Conservation (phyloP, 2,797 vertebrate genomes). For the Moxostoma hubbsi region DNA sequence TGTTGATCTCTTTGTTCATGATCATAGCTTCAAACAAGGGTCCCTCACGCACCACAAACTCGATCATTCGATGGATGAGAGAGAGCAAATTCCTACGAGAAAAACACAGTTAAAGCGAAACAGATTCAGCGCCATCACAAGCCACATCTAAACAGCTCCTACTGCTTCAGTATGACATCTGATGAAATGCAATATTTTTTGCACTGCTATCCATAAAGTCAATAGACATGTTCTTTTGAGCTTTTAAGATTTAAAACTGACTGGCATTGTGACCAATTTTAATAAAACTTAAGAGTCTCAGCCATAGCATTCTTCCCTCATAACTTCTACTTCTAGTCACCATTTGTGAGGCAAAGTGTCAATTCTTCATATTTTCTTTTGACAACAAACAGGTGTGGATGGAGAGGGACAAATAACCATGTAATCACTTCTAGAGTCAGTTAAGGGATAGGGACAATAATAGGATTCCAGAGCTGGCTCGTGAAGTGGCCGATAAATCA, state of each 20-base stretch:
- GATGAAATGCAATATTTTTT: conserved; percentile 38
- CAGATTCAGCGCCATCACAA: conserved; percentile 87
- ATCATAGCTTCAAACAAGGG: conserved; percentile 99
- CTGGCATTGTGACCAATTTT: conserved; percentile 46
- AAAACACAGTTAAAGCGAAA: conserved; percentile 99
- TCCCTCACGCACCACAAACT: conserved; percentile 99
- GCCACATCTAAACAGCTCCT: conserved; percentile 27
- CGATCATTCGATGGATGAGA: conserved; percentile 99
- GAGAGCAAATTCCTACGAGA: conserved; percentile 99
- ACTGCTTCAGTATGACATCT: conserved; percentile 23
- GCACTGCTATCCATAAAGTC: conserved; percentile 26
- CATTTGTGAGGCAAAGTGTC: conserved; percentile 42
- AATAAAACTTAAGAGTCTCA: conserved; percentile 38
- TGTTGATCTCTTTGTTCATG: conserved; percentile 99
- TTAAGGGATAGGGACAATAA: conserved; percentile 36
- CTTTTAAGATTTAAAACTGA: conserved; percentile 62
- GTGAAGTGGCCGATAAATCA: conserved; percentile 88
- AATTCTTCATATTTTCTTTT: conserved; percentile 29
- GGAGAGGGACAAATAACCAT: conserved; percentile 35
- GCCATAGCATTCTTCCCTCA: conserved; percentile 46
- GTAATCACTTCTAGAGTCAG: conserved; percentile 41
- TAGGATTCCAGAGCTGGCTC: conserved; percentile 40
- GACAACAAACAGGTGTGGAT: conserved; percentile 22
- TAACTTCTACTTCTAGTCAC: conserved; percentile 26
- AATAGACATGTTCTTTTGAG: conserved; percentile 12